Conservation (phyloP, 2,888 invertebrate species). For the Leucophenga maculata region DNA sequence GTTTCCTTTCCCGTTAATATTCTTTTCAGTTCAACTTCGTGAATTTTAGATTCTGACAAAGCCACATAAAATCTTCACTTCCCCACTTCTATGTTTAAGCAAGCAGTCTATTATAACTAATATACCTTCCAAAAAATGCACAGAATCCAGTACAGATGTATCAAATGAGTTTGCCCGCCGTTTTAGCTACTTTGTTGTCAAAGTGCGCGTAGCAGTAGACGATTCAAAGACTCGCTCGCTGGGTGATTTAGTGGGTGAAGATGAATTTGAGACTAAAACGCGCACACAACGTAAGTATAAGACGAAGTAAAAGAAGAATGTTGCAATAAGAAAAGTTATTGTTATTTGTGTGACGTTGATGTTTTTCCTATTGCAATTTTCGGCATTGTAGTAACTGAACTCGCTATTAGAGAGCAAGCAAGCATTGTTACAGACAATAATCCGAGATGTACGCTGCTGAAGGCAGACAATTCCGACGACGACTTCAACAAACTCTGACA, state of each 20-base stretch:
- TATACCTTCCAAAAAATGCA: not conserved
- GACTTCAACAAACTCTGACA: constrained; percentile 14
- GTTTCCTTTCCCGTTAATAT: no score
- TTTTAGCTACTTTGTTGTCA: not conserved
- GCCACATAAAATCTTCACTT: no score
- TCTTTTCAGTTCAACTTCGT: no score
- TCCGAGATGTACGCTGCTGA: no score
- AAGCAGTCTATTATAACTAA: no score
- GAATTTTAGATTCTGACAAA: no score
- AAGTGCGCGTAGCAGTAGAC: not conserved
- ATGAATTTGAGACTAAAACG: not conserved
- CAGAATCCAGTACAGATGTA: not conserved
- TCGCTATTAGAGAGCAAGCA: not conserved
- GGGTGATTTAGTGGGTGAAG: not conserved
- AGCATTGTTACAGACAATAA: no score
- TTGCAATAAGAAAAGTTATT: constrained; percentile 58
- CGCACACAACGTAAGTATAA: not conserved
- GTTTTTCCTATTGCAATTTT: constrained; percentile 28
- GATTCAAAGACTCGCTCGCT: not conserved
- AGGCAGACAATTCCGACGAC: not conserved
- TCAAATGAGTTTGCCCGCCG: not conserved
- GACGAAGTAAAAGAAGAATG: constrained; percentile 48
- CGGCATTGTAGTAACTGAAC: not conserved
- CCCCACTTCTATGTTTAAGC: no score
- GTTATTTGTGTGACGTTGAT: constrained; percentile 45